Conservation (phyloP, 2,888 invertebrate genomes). For the Creontiades dilutus region DNA sequence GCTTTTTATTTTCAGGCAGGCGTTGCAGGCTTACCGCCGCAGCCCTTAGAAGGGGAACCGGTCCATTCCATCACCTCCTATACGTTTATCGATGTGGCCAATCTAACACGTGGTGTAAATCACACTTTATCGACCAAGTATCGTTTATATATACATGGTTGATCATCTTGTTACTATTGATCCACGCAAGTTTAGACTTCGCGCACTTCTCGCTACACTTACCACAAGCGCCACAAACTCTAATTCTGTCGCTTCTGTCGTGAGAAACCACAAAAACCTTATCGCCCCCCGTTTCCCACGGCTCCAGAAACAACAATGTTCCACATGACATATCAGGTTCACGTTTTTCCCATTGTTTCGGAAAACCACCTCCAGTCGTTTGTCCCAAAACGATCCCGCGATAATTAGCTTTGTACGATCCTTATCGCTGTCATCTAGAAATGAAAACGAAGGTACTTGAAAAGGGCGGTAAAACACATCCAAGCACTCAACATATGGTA, state of each 20-base stretch:
- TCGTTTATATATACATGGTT: too few species aligned
- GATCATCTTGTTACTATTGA: too few species aligned
- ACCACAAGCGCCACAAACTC: too few species aligned
- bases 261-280: not conserved
- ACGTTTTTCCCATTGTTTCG: not conserved
- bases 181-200: too few species aligned
- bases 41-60: too few species aligned
- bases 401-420: conserved; percentile 33
- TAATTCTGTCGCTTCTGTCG: not conserved
- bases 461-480: conserved; percentile 31
- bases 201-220: too few species aligned
- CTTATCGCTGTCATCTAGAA: conserved; percentile 31
- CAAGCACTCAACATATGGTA: conserved; percentile 42
- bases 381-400: conserved; percentile 37
- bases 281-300: not conserved
- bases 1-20: too few species aligned
- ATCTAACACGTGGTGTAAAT: too few species aligned
- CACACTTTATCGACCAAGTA: too few species aligned
- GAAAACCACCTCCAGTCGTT: not conserved
- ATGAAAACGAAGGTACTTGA: not conserved
- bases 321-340: not conserved
- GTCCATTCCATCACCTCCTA: too few species aligned
- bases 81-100: too few species aligned
- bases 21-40: too few species aligned
- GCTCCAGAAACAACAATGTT: not conserved